Conservation (phyloP, 2,888 invertebrate genomes). For the Andrena hattorfiana region DNA sequence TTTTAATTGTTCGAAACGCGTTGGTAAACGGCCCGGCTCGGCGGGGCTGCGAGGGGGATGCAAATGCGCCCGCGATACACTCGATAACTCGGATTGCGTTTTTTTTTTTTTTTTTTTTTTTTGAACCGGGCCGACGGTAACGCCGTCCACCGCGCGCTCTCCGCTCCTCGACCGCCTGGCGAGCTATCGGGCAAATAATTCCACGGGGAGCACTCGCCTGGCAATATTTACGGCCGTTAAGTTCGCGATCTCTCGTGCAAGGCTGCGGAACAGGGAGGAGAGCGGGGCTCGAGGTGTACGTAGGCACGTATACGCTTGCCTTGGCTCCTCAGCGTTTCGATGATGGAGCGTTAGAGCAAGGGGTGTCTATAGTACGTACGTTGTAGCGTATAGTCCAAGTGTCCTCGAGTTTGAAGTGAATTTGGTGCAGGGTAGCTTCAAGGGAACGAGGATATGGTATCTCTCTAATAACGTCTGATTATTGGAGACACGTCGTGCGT, state of each 20-base stretch:
- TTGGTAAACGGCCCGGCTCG: conserved; percentile 19
- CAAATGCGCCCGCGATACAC: conserved; percentile 49
- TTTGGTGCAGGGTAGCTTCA: too few species aligned
- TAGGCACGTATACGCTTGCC: background rate
- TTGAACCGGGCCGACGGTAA: background rate
- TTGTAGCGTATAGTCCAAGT: too few species aligned
- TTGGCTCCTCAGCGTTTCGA: too few species aligned
- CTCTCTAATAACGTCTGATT: too few species aligned
- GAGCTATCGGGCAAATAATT: conserved; percentile 15
- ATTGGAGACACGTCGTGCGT: too few species aligned
- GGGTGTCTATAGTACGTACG: too few species aligned
- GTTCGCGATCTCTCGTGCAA: conserved; percentile 13
- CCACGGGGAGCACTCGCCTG: conserved; percentile 8
- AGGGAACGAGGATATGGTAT: too few species aligned
- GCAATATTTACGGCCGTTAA: conserved; percentile 13
- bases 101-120: background rate
- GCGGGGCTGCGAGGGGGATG: conserved; percentile 26
- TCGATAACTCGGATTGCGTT: conserved; percentile 22
- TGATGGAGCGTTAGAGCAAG: too few species aligned
- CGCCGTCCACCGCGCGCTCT: background rate
- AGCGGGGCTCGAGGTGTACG: background rate
- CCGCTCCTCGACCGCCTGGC: conserved; percentile 4
- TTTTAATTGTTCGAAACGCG: conserved; percentile 69
- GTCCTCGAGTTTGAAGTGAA: too few species aligned
- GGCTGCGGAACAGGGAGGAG: background rate